Evolutionary conservation across 1,140 invertebrate species (phyloP).

Genomic region (Lineus longissimus): DNA sequence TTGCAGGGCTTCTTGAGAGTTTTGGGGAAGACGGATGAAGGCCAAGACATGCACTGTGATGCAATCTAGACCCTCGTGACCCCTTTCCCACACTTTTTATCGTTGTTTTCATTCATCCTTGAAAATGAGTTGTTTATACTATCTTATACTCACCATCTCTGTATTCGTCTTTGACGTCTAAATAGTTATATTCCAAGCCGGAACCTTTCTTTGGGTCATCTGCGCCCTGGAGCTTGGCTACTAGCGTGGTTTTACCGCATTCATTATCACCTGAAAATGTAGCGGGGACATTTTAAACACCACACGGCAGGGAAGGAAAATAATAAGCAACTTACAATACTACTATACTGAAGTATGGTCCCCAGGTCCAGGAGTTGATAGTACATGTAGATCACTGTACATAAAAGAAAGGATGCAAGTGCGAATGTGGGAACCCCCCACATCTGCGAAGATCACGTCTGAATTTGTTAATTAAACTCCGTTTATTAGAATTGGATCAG

Average conservation of each 20-base stretch:
- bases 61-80: too few relatives aligned
- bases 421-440: too few relatives aligned
- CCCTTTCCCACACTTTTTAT: too few relatives aligned
- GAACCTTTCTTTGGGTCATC: constrained; percentile 97
- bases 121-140: background rate
- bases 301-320: background rate
- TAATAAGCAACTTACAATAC: too few relatives aligned
- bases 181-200: constrained; percentile 96
- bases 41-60: too few relatives aligned
- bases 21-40: too few relatives aligned
- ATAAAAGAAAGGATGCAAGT: background rate
- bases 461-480: too few relatives aligned
- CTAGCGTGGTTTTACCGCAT: constrained; percentile 89
- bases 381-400: background rate
- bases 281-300: constrained; percentile 20
- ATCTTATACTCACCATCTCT: constrained; percentile 76
- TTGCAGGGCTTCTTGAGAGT: too few relatives aligned
- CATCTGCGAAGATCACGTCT: too few relatives aligned
- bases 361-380: background rate
- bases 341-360: background rate
- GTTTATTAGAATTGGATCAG: too few relatives aligned
- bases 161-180: constrained; percentile 98
- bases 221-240: constrained; percentile 74
- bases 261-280: constrained; percentile 56
- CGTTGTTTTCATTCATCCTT: too few relatives aligned